Base-by-base conservation (phyloP, 1,140 invertebrate genomes). In the Bombus difficillimus region DNA sequence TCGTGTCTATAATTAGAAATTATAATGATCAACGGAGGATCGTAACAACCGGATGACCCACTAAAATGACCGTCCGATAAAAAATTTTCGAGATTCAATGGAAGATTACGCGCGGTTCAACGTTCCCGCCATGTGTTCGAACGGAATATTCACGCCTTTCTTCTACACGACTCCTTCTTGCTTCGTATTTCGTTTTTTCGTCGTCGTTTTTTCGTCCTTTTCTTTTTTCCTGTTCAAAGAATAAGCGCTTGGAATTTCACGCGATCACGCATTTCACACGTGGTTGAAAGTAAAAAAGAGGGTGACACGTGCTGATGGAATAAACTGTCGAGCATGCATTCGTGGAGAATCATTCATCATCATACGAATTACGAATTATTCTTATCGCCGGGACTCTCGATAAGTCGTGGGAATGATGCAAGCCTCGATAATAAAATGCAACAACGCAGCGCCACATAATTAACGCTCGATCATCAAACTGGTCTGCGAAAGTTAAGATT, bases 181-280 rank as follows among this genome's bases (percentile, higher is more conserved):
- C 9, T 5, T 18, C 32, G 8, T 22, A 37, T 72, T 66, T 66
- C 5, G 3, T 80, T 10, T 15, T 37, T 37, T 73, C 4, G 47
- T 47, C 47, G 47, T 18, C 18, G 5, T 53, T 53, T 53, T 53
- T 53, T 53, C 47, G 18, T 53, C 47, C 39, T 62, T n/a, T 28
- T 62, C 59, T 32, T 39, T 76, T 72, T 18, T 41, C 10, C 18
- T 37, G 15, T 39, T 25, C 25, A 5, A 34, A 25, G 43, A 53
- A 81, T 39, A 53, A 13, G 18, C 25, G 18, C 8, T 18, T 25
- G 12, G 37, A 83, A 68, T 62, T 62, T 39, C 25, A 28, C 47
- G 6, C 57, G 85, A 77, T 89, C 87, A 87, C 66, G 87, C 80
- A 22, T 68, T 25, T 34, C 18, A 28, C 57, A 79, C 76, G 25